These are phyloP conservation scores for Pristionchus fissidentatus DNA, from an alignment of 2,888 invertebrate genomes.

Conservation along the genomic window DNA sequence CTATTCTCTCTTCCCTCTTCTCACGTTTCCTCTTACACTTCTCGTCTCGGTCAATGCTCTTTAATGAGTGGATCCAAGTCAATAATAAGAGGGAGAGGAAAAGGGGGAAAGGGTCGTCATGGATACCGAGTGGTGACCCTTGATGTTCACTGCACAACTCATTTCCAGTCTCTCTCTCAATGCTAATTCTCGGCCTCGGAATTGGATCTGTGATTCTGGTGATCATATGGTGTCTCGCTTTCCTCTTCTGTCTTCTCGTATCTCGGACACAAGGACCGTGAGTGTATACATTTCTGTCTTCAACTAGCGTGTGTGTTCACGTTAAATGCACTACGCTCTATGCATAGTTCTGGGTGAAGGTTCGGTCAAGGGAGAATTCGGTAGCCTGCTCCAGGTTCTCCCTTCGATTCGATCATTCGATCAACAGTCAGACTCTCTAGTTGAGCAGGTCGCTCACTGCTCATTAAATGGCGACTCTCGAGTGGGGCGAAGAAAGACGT, in stretches of 20 bases:
- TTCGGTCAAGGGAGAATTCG: too few species aligned
- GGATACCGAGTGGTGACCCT: neutral
- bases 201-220: conserved; percentile 22
- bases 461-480: conserved; percentile 29
- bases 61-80: neutral
- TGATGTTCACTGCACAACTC: neutral
- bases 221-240: conserved; percentile 15
- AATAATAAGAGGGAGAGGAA: neutral
- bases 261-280: conserved; percentile 44
- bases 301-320: neutral
- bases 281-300: neutral
- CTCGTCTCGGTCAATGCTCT: neutral
- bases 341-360: neutral
- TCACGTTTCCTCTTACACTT: conserved; percentile 14
- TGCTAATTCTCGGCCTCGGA: conserved; percentile 32
- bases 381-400: too few species aligned
- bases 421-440: neutral
- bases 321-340: neutral
- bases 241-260: conserved; percentile 36
- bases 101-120: conserved; percentile 4
- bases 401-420: too few species aligned
- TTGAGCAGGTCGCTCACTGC: neutral
- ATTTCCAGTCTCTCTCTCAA: neutral
- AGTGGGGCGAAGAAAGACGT: conserved; percentile 19
- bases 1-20: neutral